These are phyloP conservation scores for Carassius carassius DNA, from an alignment of 2,113 vertebrate genomes.

Conservation along the genomic window DNA sequence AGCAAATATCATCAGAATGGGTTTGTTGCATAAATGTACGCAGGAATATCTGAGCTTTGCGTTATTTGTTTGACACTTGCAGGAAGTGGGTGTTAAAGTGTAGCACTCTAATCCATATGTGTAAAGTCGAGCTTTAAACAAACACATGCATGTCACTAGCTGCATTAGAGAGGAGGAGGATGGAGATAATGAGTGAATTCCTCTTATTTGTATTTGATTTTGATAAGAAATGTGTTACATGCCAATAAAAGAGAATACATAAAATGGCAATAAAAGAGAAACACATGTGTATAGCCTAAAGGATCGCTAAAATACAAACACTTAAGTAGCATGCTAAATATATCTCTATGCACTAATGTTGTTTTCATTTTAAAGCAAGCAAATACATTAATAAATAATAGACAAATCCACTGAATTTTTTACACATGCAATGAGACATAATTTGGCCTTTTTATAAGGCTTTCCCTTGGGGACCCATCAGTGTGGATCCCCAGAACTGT, in stretches of 20 bases:
- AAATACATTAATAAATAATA: too few species aligned
- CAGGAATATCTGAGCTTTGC: background rate
- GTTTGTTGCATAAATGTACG: background rate
- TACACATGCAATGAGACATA: too few species aligned
- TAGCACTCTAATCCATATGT: conserved; percentile 3
- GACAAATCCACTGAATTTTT: too few species aligned
- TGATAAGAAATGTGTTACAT: background rate
- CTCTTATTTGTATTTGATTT: background rate
- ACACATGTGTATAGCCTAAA: background rate
- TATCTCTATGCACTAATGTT: background rate
- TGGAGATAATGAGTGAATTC: background rate
- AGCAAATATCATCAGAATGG: background rate
- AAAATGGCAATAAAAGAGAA: background rate
- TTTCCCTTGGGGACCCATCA: too few species aligned
- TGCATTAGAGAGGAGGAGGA: background rate
- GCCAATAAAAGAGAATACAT: background rate
- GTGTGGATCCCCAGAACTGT: too few species aligned
- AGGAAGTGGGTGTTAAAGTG: background rate
- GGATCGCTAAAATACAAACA: background rate
- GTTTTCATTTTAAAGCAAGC: background rate
- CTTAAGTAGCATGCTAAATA: background rate
- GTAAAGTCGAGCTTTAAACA: background rate
- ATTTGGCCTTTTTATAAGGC: too few species aligned
- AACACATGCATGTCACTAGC: background rate
- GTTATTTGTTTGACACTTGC: background rate